A percentile compares a stretch with the other conserved stretches of the same genome.
phyloP scores from a whole-genome alignment of 2,888 invertebrate species.

The Prenolepis imparis region DNA sequence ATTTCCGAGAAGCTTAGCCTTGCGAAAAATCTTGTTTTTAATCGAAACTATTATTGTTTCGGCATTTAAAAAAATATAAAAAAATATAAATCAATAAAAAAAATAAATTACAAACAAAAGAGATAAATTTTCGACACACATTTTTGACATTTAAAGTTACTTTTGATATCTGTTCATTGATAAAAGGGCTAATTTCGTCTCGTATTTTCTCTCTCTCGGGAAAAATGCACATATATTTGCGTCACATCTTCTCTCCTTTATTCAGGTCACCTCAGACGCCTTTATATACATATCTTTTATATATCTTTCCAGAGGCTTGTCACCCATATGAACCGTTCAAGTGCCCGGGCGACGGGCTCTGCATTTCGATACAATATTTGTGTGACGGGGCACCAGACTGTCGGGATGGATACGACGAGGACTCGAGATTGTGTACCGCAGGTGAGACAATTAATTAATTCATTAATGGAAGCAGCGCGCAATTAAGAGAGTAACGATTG shows the following conservation, averaged over 20 bases:
- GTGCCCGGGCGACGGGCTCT: slow-evolving; percentile 97
- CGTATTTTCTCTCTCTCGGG: neutral
- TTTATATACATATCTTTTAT: neutral
- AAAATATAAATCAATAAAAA: too few species aligned
- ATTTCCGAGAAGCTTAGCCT: too few species aligned
- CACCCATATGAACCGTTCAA: slow-evolving; percentile 99
- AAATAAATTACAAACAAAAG: too few species aligned
- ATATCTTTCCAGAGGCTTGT: slow-evolving; percentile 89
- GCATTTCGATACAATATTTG: slow-evolving; percentile 98
- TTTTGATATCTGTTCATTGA: too few species aligned
- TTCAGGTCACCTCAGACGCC: neutral
- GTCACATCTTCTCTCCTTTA: neutral
- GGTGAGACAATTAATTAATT: slow-evolving; percentile 87
- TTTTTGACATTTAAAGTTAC: too few species aligned
- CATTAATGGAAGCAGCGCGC: neutral
- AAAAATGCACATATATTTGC: neutral
- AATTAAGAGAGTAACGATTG: neutral
- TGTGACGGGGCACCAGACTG: slow-evolving; percentile 98
- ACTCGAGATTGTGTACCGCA: slow-evolving; percentile 97
- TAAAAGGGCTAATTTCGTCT: neutral
- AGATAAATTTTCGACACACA: too few species aligned
- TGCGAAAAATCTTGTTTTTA: too few species aligned
- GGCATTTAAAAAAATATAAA: too few species aligned
- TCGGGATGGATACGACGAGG: slow-evolving; percentile 98
- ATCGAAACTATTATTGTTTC: too few species aligned